These are phyloP conservation scores for Sabatieria punctata DNA, from an alignment of 2,888 invertebrate species.

Conservation along the genomic window DNA sequence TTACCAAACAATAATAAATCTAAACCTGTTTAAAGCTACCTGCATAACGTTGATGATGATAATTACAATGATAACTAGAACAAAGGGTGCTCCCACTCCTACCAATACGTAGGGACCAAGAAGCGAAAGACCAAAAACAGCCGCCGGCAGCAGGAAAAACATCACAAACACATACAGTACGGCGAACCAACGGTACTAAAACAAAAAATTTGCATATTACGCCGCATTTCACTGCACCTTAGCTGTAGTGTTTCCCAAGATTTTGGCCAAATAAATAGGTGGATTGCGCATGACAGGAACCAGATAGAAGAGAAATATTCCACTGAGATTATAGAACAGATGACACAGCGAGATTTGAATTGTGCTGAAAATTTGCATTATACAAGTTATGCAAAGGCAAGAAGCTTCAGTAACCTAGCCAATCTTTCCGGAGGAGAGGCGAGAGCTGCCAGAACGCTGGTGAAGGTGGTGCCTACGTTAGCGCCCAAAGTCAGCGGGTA, in stretches of 20 bases:
- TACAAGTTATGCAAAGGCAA: too few relatives aligned
- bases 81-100: constrained; percentile 19
- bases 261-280: constrained; percentile 39
- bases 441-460: constrained; percentile 40
- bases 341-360: constrained; percentile 42
- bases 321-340: constrained; percentile 42
- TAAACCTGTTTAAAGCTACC: too few relatives aligned
- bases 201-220: constrained; percentile 28
- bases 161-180: constrained; percentile 32
- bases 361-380: too few relatives aligned
- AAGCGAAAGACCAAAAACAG: constrained; percentile 30
- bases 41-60: constrained; percentile 30
- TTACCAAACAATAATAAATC: too few relatives aligned
- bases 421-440: constrained; percentile 27
- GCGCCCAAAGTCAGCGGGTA: constrained; percentile 43
- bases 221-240: too few relatives aligned
- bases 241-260: constrained; percentile 40
- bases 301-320: constrained; percentile 41
- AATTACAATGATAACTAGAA: constrained; percentile 17
- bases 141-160: constrained; percentile 26
- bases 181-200: constrained; percentile 40
- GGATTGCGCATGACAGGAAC: constrained; percentile 38
- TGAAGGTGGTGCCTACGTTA: constrained; percentile 44
- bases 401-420: too few relatives aligned
- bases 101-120: constrained; percentile 26